phyloP scores from a whole-genome alignment of 2,797 vertebrate genomes.

The Sorex maritimensis region DNA sequence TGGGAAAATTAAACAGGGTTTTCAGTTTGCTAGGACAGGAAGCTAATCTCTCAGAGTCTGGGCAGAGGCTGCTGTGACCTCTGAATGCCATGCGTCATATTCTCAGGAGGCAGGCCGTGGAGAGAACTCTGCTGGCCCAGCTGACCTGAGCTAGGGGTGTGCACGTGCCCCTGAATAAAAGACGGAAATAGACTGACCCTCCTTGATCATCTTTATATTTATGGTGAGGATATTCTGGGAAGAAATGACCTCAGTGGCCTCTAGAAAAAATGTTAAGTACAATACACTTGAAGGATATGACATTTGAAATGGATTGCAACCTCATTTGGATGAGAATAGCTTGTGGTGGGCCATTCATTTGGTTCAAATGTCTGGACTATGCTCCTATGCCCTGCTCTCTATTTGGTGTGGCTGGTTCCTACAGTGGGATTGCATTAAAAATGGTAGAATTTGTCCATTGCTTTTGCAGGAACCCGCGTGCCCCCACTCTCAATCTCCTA shows the following conservation, averaged over 20 bases:
- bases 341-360: slow-evolving; percentile 54
- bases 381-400: neutral
- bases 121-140: neutral
- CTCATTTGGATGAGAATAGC: slow-evolving; percentile 54
- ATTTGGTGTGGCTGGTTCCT: slow-evolving; percentile 22
- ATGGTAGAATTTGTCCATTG: slow-evolving; percentile 1
- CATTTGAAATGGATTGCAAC: slow-evolving; percentile 70
- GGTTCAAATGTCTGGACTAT: neutral
- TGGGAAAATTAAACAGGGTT: neutral
- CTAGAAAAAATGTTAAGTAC: slow-evolving; percentile 49
- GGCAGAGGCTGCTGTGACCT: neutral
- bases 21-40: neutral
- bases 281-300: slow-evolving; percentile 40
- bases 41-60: neutral
- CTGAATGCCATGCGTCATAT: neutral
- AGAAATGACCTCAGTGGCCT: slow-evolving; percentile 34
- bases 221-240: slow-evolving; percentile 53
- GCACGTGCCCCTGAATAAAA: neutral
- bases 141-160: neutral
- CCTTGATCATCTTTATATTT: slow-evolving; percentile 60
- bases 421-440: slow-evolving; percentile 55
- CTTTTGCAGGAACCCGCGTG: no score
- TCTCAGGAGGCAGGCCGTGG: neutral
- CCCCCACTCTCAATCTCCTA: neutral
- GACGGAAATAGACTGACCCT: slow-evolving; percentile 40